Conservation (phyloP, 1,140 invertebrate genomes). For the Listronotus oregonensis region DNA sequence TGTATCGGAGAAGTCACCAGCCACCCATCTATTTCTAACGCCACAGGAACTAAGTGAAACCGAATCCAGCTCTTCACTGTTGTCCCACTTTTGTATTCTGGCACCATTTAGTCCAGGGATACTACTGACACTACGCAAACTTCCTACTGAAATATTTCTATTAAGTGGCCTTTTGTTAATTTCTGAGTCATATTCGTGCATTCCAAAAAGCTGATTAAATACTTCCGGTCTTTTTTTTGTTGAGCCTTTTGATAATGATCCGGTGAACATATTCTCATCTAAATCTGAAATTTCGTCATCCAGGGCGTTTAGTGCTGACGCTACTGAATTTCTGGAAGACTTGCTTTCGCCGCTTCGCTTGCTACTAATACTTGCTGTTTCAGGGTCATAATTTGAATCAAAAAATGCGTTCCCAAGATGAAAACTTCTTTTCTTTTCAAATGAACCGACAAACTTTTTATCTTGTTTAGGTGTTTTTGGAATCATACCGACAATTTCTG, state of each 20-base stretch:
- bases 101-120: constrained; percentile 40
- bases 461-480: constrained; percentile 38
- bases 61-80: constrained; percentile 46
- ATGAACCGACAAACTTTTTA: constrained; percentile 37
- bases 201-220: constrained; percentile 45
- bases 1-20: constrained; percentile 49
- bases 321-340: constrained; percentile 32
- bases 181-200: constrained; percentile 42
- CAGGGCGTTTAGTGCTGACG: constrained; percentile 32
- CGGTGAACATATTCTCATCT: constrained; percentile 44
- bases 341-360: constrained; percentile 16
- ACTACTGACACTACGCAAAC: constrained; percentile 43
- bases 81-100: constrained; percentile 49
- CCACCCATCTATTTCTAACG: constrained; percentile 43
- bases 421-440: constrained; percentile 42
- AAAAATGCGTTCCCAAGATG: constrained; percentile 38
- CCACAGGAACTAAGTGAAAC: constrained; percentile 37
- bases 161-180: constrained; percentile 1
- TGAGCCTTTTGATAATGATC: constrained; percentile 35
- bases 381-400: constrained; percentile 27
- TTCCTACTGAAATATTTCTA: constrained; percentile 30
- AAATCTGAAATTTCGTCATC: constrained; percentile 45
- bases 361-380: constrained; percentile 26
- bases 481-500: constrained; percentile 45
- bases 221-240: constrained; percentile 30